Evolutionary conservation across 2,797 vertebrate species (phyloP), one percentile per base, ranked within the genome.

Genomic region (Staurois parvus): DNA sequence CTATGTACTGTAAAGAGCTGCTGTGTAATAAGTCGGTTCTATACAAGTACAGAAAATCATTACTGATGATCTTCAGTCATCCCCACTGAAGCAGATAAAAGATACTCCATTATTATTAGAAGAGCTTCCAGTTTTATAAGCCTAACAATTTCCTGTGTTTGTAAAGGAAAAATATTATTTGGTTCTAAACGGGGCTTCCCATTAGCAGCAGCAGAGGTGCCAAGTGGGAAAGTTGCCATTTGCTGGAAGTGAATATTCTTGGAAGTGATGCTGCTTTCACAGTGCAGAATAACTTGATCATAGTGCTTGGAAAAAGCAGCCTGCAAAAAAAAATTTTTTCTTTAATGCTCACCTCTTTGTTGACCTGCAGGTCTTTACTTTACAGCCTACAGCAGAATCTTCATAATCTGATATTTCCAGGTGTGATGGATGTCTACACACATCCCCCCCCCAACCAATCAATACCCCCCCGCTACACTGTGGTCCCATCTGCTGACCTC

Each of bases 51-150:
- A 19, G 48, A 13, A 52, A 19, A 76, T 69, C 73, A 17, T 37
- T 84, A 26, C 29, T 40, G 66, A 40, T 78, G 69, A 84, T 77
- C 64, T 59, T 66, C 30, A 77, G 26, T 74, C 82, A 77, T 70
- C 48, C 24, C 7, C 59, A 26, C 59, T 79, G 19, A 12, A 48
- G 17, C 9, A 68, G 17, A 28, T 42, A 28, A 28, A 34, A 45
- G 72, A 19, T 30, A 64, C 29, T 9, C 10, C 67, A 42, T 6
- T 13, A 21, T 29, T 24, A 24, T 48, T 52, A 48, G n/a, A 52
- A 34, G 2, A 56, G 29, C 72, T 37, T 83, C 28, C 28, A 69
- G 28, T 10, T 72, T 45, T 70, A 59, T 8, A 21, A 73, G 19
- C 28, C 32, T 26, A 26, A 48, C 32, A 19, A 21, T 40, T 84